These are phyloP conservation scores for Brachionichthys hirsutus DNA, from an alignment of 2,113 vertebrate genomes.

Conservation along the genomic window DNA sequence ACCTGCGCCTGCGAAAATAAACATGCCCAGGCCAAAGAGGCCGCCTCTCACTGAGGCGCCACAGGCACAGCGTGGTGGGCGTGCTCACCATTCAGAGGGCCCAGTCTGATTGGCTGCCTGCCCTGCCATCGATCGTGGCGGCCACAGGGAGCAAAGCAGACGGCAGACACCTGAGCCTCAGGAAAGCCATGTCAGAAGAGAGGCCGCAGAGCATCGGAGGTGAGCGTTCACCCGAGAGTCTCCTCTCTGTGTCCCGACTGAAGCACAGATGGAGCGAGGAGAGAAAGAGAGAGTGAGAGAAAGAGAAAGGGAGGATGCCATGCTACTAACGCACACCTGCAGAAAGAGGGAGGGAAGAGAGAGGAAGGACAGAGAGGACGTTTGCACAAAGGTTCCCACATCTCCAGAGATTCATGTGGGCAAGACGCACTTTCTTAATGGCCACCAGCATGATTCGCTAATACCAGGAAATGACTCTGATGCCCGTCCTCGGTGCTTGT, in stretches of 20 bases:
- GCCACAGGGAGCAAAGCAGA: conserved; percentile 91
- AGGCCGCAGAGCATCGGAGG: conserved; percentile 89
- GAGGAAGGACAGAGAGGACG: conserved; percentile 46
- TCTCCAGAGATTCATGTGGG: conserved; percentile 68
- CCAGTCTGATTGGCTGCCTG: conserved; percentile 93
- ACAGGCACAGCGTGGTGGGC: conserved; percentile 98
- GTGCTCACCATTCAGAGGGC: conserved; percentile 96
- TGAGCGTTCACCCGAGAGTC: conserved; percentile 78
- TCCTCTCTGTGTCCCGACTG: conserved; percentile 63
- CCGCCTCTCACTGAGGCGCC: conserved; percentile 90
- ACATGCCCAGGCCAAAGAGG: conserved; percentile 87
- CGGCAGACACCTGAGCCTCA: conserved; percentile 94
- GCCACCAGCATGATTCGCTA: conserved; percentile 57
- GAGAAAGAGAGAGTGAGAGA: conserved; percentile 56
- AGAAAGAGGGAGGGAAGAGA: conserved; percentile 44
- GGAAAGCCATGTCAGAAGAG: conserved; percentile 97
- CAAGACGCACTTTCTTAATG: conserved; percentile 45
- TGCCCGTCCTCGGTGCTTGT: conserved; percentile 26
- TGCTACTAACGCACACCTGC: conserved; percentile 79
- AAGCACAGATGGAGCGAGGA: conserved; percentile 56
- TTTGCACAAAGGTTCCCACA: conserved; percentile 29
- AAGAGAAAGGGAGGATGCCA: conserved; percentile 63
- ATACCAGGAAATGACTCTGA: conserved; percentile 48
- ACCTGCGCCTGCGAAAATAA: conserved; percentile 39
- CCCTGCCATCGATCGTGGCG: conserved; percentile 73